These are phyloP conservation scores for Trichosurus vulpecula DNA, from an alignment of 2,797 vertebrate genomes.

Conservation along the genomic window DNA sequence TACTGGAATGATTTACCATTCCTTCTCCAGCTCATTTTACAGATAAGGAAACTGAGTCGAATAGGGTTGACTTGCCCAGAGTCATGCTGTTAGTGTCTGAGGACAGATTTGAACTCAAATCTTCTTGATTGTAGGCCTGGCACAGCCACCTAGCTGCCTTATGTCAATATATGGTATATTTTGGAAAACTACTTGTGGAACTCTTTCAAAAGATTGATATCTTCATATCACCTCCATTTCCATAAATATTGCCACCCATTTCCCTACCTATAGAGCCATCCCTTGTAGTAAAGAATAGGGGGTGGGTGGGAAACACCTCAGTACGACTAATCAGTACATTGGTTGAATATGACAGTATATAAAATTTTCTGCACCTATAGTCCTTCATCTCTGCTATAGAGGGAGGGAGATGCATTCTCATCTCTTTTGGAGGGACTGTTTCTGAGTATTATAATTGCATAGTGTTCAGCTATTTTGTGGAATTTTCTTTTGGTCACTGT, in stretches of 20 bases:
- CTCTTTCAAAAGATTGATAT: background rate
- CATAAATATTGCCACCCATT: background rate
- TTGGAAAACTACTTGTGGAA: background rate
- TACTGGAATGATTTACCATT: background rate
- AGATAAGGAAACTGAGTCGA: background rate
- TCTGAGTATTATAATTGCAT: background rate
- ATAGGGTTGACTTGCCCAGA: background rate
- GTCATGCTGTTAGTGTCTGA: background rate
- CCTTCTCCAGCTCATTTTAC: background rate
- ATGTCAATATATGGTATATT: conserved; percentile 22
- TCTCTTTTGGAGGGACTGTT: background rate
- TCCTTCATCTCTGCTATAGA: background rate
- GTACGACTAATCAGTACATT: background rate
- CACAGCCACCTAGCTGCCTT: background rate
- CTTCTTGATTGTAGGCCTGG: background rate
- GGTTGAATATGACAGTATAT: background rate
- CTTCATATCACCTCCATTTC: background rate
- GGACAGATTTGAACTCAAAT: background rate
- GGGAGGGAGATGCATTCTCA: background rate
- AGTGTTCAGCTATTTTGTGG: background rate
- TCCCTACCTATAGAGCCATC: background rate
- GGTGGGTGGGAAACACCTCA: background rate
- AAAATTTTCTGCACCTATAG: background rate
- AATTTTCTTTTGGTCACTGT: background rate
- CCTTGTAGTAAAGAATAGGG: background rate